phyloP scores from a whole-genome alignment of 92 coral and sea anemone species.

The Zoanthus sansibaricus region DNA sequence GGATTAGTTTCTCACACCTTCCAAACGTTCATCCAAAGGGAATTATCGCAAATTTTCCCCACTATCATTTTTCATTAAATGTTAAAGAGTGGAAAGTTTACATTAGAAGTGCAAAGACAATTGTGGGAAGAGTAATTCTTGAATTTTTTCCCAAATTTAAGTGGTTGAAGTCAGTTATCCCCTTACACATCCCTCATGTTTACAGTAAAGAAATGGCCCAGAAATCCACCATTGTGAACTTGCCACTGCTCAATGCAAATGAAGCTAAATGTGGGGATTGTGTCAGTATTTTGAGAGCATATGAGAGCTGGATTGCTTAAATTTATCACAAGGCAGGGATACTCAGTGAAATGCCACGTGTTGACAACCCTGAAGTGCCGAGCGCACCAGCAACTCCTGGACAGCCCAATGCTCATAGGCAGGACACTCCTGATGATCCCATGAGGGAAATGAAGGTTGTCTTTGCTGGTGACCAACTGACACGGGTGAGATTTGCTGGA shows the following conservation, averaged over 20 bases:
- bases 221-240: constrained; percentile 64
- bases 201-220: constrained; percentile 68
- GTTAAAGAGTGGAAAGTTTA: constrained; percentile 45
- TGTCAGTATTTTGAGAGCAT: constrained; percentile 58
- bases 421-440: constrained; percentile 63
- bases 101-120: constrained; percentile 42
- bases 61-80: constrained; percentile 50
- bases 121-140: constrained; percentile 40
- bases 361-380: constrained; percentile 64
- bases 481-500: constrained; percentile 70
- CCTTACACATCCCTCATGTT: constrained; percentile 57
- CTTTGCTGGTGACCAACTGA: constrained; percentile 60
- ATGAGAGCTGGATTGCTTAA: constrained; percentile 70
- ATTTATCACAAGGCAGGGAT: constrained; percentile 67
- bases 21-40: constrained; percentile 60
- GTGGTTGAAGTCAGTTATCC: constrained; percentile 53
- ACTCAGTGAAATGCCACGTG: constrained; percentile 51
- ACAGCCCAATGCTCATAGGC: constrained; percentile 59
- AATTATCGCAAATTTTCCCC: constrained; percentile 49
- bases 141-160: constrained; percentile 64
- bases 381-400: constrained; percentile 66
- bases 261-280: constrained; percentile 72
- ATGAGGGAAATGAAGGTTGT: constrained; percentile 58
- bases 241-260: constrained; percentile 67
- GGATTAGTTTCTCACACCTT: constrained; percentile 54